These are phyloP conservation scores for Lampris megalopsis DNA, from an alignment of 2,113 vertebrate species.

Conservation along the genomic window DNA sequence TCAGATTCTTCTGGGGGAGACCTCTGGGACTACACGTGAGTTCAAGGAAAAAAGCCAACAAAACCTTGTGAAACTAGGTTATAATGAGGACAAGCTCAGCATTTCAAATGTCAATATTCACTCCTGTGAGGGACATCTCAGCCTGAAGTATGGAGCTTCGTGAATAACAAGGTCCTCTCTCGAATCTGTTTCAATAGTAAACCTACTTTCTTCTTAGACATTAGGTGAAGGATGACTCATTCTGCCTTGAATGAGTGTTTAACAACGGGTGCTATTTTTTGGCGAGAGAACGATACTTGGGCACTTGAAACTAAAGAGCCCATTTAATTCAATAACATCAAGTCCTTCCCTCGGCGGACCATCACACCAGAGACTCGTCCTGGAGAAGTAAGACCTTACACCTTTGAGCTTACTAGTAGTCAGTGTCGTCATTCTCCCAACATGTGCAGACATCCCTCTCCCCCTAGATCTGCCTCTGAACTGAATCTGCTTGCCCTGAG, in stretches of 20 bases:
- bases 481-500: constrained; percentile 30
- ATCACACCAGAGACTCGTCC: constrained; percentile 23
- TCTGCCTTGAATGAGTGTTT: constrained; percentile 10
- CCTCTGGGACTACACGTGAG: constrained; percentile 46
- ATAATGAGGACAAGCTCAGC: constrained; percentile 14
- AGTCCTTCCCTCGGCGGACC: constrained; percentile 19
- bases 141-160: constrained; percentile 23
- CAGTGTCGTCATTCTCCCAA: constrained; percentile 24
- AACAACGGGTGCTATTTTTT: constrained; percentile 5
- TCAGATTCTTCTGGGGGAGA: constrained; percentile 38
- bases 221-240: constrained; percentile 27
- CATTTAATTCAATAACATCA: constrained; percentile 49
- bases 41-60: constrained; percentile 45
- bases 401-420: constrained; percentile 25
- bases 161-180: not conserved
- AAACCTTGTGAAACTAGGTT: constrained; percentile 39
- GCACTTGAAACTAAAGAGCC: constrained; percentile 45
- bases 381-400: constrained; percentile 9
- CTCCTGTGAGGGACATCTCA: constrained; percentile 13
- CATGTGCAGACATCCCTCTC: constrained; percentile 26
- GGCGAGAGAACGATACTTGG: constrained; percentile 29
- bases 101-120: constrained; percentile 21
- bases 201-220: not conserved
- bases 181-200: constrained; percentile 3
- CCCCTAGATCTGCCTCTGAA: constrained; percentile 14